A percentile compares a stretch with the other conserved stretches of the same genome.
Evolutionary conservation across 2,888 invertebrate genomes (phyloP).

Genomic region (Scaptomyza tumidula): DNA sequence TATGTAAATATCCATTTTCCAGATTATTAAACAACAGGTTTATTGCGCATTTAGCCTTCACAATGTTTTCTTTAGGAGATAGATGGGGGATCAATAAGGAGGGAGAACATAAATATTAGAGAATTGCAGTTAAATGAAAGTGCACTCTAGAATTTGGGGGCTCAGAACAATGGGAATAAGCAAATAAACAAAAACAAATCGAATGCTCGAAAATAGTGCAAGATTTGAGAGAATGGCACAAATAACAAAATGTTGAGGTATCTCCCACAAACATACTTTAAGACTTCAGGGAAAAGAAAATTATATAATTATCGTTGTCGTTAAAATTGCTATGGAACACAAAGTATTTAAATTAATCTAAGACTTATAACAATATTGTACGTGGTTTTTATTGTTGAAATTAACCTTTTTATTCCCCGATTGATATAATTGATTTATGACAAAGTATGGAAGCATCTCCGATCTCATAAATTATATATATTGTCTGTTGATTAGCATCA

Average conservation of each 20-base stretch:
- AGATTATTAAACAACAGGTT: slow-evolving; percentile 14
- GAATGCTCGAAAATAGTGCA: slow-evolving; percentile 6
- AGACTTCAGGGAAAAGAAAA: neutral
- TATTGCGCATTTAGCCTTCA: slow-evolving; percentile 37
- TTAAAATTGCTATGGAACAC: neutral
- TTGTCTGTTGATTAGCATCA: no score
- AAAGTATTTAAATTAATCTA: neutral
- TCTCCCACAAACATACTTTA: slow-evolving; percentile 9
- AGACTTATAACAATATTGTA: neutral
- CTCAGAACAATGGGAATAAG: slow-evolving; percentile 28
- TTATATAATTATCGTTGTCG: neutral
- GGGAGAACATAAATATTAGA: slow-evolving; percentile 30
- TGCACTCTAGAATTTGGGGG: slow-evolving; percentile 4
- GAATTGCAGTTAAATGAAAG: slow-evolving; percentile 28
- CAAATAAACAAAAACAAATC: slow-evolving; percentile 58
- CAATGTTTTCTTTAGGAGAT: neutral
- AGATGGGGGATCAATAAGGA: neutral
- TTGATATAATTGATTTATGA: no score
- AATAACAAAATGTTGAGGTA: slow-evolving; percentile 69
- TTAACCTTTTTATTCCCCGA: no score
- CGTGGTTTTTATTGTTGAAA: no score
- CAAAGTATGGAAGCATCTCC: no score
- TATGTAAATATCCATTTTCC: slow-evolving; percentile 53
- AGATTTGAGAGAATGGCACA: slow-evolving; percentile 34
- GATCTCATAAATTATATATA: no score